Evolutionary conservation across 2,797 vertebrate genomes (phyloP).

Genomic region (Glossophaga mutica): DNA sequence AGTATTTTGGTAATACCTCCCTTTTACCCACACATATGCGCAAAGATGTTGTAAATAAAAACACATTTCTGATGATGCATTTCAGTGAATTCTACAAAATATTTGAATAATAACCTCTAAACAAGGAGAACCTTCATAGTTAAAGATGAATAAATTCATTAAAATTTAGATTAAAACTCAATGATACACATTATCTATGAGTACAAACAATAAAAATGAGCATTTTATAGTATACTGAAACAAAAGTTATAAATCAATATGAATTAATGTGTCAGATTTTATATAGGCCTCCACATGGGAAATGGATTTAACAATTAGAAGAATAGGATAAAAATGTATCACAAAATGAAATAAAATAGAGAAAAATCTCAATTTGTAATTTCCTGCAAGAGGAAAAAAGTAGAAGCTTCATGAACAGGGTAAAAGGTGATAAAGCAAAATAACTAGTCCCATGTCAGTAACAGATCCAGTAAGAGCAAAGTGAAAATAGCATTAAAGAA

Average conservation of each 20-base stretch:
- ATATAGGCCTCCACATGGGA: background rate
- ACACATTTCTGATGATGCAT: background rate
- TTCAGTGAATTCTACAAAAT: constrained; percentile 47
- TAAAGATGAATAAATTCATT: constrained; percentile 24
- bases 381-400: background rate
- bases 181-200: constrained; percentile 40
- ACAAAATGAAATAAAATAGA: background rate
- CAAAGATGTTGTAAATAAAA: constrained; percentile 37
- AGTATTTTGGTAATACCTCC: constrained; percentile 22
- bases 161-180: constrained; percentile 49
- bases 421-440: background rate
- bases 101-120: constrained; percentile 19
- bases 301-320: constrained; percentile 21
- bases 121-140: constrained; percentile 16
- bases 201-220: constrained; percentile 40
- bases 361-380: background rate
- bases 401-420: background rate
- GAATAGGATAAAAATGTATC: background rate
- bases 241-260: background rate
- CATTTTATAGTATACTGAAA: constrained; percentile 10
- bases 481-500: background rate
- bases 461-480: background rate
- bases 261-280: background rate
- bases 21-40: background rate
- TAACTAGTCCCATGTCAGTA: background rate